A percentile compares a stretch with the other conserved stretches of the same genome.
phyloP scores from a whole-genome alignment of 92 coral and sea anemone species.

The Parazoanthus atlanticus region DNA sequence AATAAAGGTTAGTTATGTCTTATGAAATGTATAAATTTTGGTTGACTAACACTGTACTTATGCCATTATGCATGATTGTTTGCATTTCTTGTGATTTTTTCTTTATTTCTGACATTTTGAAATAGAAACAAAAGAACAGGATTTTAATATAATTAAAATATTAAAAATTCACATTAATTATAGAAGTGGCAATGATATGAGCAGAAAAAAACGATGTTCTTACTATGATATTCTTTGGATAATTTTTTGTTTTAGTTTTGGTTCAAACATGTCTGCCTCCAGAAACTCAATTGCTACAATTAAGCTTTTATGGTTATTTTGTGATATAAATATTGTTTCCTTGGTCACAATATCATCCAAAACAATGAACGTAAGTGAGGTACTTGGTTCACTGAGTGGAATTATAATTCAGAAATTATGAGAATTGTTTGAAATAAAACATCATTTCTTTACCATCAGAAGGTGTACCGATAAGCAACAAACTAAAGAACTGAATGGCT shows the following conservation, averaged over 20 bases:
- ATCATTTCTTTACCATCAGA: background rate
- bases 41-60: too few relatives aligned
- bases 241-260: background rate
- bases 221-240: background rate
- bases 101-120: background rate
- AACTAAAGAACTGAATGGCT: background rate
- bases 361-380: background rate
- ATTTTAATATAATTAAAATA: background rate
- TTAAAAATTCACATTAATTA: background rate
- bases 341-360: background rate
- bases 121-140: slow-evolving; percentile 1
- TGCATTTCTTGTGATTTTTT: too few relatives aligned
- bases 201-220: background rate
- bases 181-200: background rate
- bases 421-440: background rate
- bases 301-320: background rate
- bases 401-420: background rate
- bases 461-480: background rate
- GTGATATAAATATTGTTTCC: background rate
- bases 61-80: too few relatives aligned
- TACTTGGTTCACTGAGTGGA: background rate
- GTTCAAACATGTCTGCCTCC: too few relatives aligned
- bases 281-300: too few relatives aligned
- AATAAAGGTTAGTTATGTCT: too few relatives aligned
- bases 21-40: too few relatives aligned